Percentiles rank a stretch among this genome's conserved stretches.
Conservation (phyloP, 1,140 invertebrate species). For the Helicoverpa zea region DNA sequence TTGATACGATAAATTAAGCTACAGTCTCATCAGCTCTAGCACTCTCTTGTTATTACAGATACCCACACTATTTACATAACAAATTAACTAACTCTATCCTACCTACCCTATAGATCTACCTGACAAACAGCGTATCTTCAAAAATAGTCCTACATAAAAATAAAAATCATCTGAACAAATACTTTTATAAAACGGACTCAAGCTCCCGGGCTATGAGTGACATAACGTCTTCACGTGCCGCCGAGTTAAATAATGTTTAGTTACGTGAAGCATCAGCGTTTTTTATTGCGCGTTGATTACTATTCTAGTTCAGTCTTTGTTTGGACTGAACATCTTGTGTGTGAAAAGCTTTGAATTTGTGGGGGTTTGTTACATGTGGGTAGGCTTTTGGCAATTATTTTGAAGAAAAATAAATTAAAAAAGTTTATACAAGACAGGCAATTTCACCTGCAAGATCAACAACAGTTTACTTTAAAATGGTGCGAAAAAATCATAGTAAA, state of each 20-base stretch:
- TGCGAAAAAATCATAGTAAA: no score
- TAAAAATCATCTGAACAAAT: neutral
- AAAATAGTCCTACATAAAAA: neutral
- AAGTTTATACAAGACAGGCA: no score
- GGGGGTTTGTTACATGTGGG: neutral
- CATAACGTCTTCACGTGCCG: conserved; percentile 19
- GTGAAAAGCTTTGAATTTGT: neutral
- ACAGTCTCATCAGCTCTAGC: no score
- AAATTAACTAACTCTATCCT: no score
- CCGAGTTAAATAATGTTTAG: conserved; percentile 53
- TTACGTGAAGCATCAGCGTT: conserved; percentile 38
- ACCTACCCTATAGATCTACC: no score
- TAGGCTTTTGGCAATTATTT: neutral
- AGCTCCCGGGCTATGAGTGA: neutral
- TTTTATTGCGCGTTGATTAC: conserved; percentile 5
- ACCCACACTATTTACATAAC: no score
- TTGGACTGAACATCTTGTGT: neutral
- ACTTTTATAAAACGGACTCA: neutral
- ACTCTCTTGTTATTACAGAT: no score
- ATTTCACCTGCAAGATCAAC: no score
- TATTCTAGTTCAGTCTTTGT: conserved; percentile 14
- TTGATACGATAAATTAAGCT: no score
- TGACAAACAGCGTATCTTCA: no score
- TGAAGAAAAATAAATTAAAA: no score
- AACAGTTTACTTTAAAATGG: no score